A percentile compares a stretch with the other conserved stretches of the same genome.
Conservation (phyloP, 2,888 invertebrate species). For the Flexamia atlantica region DNA sequence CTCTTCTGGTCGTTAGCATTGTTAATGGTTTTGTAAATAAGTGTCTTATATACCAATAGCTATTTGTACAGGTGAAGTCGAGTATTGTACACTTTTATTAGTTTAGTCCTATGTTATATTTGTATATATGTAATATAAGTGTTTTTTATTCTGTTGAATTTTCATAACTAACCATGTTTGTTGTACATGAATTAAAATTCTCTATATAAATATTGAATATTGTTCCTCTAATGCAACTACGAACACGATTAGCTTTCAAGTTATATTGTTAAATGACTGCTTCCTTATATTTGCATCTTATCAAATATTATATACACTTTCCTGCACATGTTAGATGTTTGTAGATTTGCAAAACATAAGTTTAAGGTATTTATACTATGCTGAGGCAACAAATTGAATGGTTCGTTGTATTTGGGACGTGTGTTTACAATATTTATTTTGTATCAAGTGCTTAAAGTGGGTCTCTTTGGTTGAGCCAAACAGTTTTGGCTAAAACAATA, state of each 20-base stretch:
- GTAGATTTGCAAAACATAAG: background rate
- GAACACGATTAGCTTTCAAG: background rate
- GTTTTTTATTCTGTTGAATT: background rate
- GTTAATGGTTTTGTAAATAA: slow-evolving; percentile 22
- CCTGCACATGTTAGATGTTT: background rate
- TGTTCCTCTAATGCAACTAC: background rate
- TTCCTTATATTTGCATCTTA: background rate
- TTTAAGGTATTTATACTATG: background rate
- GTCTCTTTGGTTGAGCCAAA: no score
- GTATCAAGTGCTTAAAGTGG: no score
- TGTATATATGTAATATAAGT: slow-evolving; percentile 27
- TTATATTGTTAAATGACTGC: background rate
- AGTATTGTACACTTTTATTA: slow-evolving; percentile 15
- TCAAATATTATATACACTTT: background rate
- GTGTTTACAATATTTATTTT: no score
- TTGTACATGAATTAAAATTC: background rate
- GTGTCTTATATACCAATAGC: background rate
- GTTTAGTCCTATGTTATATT: background rate
- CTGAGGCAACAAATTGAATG: background rate
- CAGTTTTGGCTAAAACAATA: no score
- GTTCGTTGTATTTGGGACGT: background rate
- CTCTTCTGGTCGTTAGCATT: background rate
- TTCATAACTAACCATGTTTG: background rate
- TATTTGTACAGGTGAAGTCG: slow-evolving; percentile 17
- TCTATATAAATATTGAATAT: slow-evolving; percentile 5